phyloP scores from a whole-genome alignment of 2,797 vertebrate genomes.

The Eospalax fontanierii region DNA sequence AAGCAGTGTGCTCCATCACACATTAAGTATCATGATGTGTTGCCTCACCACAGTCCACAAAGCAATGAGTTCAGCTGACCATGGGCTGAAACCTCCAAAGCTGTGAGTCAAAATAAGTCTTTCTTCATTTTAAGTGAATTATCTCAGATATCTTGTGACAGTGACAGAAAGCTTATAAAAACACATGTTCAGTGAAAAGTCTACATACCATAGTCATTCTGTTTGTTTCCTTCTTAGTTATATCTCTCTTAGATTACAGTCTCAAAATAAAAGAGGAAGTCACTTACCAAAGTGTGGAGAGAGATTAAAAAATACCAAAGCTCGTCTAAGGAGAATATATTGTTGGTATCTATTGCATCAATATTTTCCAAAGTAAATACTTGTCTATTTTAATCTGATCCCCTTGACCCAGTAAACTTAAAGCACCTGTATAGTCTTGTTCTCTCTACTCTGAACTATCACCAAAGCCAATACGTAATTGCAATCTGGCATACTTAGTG shows the following conservation, averaged over 20 bases:
- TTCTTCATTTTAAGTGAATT: neutral
- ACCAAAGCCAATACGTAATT: neutral
- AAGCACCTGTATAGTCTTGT: neutral
- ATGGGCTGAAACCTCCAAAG: neutral
- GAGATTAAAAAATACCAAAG: constrained; percentile 9
- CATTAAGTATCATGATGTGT: neutral
- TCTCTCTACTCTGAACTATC: neutral
- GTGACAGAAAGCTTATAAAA: neutral
- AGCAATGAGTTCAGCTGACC: neutral
- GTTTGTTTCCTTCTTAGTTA: constrained; percentile 17
- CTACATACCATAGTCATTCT: neutral
- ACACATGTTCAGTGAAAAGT: constrained; percentile 4
- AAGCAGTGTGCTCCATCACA: neutral
- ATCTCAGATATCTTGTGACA: neutral
- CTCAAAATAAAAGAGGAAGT: constrained; percentile 55
- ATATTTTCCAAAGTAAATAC: constrained; percentile 23
- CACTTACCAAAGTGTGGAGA: neutral
- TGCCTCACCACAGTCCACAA: no score
- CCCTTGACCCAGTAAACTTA: neutral
- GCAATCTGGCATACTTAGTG: neutral
- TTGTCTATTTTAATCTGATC: constrained; percentile 1
- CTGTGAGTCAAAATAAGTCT: neutral
- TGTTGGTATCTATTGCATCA: neutral
- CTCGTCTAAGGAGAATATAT: constrained; percentile 47
- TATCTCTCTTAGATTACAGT: neutral